Evolutionary conservation across 2,888 invertebrate species (phyloP).

Genomic region (Zygothrica quintamaculata): DNA sequence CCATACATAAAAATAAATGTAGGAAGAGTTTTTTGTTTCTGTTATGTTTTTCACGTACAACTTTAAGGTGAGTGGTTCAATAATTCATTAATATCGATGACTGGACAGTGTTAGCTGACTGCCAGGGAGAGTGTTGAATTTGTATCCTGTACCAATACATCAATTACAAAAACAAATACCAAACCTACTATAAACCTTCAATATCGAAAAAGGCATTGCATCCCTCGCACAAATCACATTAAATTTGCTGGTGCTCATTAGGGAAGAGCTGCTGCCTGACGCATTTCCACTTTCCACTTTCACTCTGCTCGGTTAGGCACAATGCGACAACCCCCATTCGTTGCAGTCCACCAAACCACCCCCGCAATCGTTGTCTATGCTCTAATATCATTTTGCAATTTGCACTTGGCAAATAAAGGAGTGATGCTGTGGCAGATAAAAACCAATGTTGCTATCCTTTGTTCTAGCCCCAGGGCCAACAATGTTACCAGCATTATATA

Average conservation of each 20-base stretch:
- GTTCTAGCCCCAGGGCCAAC: constrained; percentile 61
- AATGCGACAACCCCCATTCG: constrained; percentile 58
- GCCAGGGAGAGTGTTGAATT: constrained; percentile 42
- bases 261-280: constrained; percentile 49
- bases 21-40: constrained; percentile 12
- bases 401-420: constrained; percentile 81
- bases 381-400: constrained; percentile 81
- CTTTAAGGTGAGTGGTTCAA: constrained; percentile 54
- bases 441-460: constrained; percentile 57
- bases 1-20: constrained; percentile 21
- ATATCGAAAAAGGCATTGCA: constrained; percentile 56
- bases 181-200: constrained; percentile 5
- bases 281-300: constrained; percentile 56
- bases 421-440: constrained; percentile 76
- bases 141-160: constrained; percentile 53
- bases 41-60: constrained; percentile 39
- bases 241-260: constrained; percentile 78
- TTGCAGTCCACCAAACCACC: constrained; percentile 60
- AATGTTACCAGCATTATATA: constrained; percentile 35
- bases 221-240: constrained; percentile 75
- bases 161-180: constrained; percentile 74
- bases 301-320: constrained; percentile 57
- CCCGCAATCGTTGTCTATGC: constrained; percentile 41
- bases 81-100: constrained; percentile 71
- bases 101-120: constrained; percentile 36